phyloP scores from a whole-genome alignment of 2,113 vertebrate species.

The Antechinus flavipes region DNA sequence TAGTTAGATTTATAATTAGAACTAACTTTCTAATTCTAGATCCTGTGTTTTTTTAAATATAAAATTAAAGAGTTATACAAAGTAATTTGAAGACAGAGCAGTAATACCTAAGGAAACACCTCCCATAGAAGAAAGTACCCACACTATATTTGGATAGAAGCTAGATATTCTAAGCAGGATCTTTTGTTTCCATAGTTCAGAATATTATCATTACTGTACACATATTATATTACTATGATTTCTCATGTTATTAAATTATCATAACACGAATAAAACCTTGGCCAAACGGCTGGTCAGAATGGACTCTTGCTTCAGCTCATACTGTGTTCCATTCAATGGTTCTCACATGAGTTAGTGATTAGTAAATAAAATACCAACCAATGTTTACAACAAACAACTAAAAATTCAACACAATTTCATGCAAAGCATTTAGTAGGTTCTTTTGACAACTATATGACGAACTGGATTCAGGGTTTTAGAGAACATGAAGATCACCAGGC shows the following conservation, averaged over 20 bases:
- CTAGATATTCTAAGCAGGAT: background rate
- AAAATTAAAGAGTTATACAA: background rate
- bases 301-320: background rate
- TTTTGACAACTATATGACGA: background rate
- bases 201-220: background rate
- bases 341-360: background rate
- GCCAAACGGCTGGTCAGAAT: background rate
- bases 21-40: background rate
- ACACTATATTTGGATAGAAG: background rate
- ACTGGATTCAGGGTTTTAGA: background rate
- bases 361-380: background rate
- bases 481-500: background rate
- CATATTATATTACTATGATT: background rate
- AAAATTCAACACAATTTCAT: background rate
- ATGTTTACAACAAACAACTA: background rate
- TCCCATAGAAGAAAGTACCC: background rate
- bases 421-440: background rate
- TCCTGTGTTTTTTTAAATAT: background rate
- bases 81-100: background rate
- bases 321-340: background rate
- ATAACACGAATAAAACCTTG: background rate
- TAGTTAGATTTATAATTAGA: background rate
- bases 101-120: background rate
- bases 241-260: background rate
- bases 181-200: background rate